A percentile compares a stretch with the other conserved stretches of the same genome.
Conservation (phyloP, 2,113 vertebrate species). For the Fulica atra region DNA sequence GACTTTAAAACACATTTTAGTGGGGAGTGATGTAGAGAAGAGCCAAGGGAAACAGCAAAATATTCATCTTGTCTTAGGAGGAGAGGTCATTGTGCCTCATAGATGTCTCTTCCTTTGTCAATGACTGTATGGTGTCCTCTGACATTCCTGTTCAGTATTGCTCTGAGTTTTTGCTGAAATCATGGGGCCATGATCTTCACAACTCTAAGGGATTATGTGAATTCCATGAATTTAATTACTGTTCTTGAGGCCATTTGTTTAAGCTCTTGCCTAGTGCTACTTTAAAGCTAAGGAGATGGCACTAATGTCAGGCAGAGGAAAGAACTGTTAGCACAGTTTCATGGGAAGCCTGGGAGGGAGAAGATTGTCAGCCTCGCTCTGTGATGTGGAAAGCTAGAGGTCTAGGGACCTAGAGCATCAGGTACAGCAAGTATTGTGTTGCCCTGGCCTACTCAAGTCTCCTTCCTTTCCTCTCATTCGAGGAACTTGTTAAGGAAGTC, state of each 20-base stretch:
- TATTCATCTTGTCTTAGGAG: not conserved
- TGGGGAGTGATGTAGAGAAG: not conserved
- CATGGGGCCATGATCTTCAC: not conserved
- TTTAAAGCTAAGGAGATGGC: not conserved
- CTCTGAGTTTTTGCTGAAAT: not conserved
- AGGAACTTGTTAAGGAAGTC: not conserved
- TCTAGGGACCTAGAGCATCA: not conserved
- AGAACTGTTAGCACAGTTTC: not conserved
- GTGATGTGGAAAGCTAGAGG: not conserved
- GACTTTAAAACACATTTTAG: not conserved
- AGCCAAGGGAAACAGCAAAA: not conserved
- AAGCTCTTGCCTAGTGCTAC: not conserved
- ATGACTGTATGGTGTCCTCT: not conserved
- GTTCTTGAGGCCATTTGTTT: not conserved
- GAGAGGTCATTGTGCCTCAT: not conserved
- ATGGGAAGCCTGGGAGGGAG: not conserved
- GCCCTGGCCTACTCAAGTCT: rapidly evolving
- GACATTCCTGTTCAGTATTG: not conserved
- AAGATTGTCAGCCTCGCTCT: not conserved
- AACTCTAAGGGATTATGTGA: not conserved
- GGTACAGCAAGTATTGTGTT: not conserved
- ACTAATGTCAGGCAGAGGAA: not conserved
- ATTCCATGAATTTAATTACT: not conserved
- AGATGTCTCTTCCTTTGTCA: not conserved
- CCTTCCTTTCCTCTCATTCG: not conserved